Percentiles rank a stretch among this genome's conserved stretches.
Evolutionary conservation across 2,113 vertebrate genomes (phyloP).

Genomic region (Taurulus bubalis): DNA sequence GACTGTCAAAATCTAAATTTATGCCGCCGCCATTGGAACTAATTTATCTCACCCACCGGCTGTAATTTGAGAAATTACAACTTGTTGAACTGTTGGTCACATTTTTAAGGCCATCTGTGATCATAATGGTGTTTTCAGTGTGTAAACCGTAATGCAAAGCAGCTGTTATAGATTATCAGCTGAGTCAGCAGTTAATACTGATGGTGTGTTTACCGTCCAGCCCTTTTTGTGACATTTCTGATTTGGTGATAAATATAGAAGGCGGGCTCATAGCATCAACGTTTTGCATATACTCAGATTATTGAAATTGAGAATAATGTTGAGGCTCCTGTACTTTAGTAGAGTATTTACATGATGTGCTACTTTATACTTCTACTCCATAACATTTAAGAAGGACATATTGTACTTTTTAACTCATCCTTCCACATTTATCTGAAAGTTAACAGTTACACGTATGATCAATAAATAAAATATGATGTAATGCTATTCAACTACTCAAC

Average conservation of each 20-base stretch:
- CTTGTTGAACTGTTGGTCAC: conserved; percentile 6
- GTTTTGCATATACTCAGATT: neutral
- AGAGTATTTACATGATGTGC: neutral
- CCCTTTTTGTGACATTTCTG: conserved; percentile 4
- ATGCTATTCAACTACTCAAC: neutral
- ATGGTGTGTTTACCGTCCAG: conserved; percentile 3
- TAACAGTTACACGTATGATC: neutral
- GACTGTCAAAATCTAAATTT: conserved; percentile 1
- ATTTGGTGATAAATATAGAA: neutral
- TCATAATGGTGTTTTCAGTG: conserved; percentile 5
- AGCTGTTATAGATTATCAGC: conserved; percentile 21
- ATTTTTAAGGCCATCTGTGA: conserved; percentile 8
- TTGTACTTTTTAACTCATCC: neutral
- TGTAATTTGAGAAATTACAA: conserved; percentile 9
- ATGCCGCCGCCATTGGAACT: neutral
- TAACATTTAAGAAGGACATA: neutral
- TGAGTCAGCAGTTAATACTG: neutral
- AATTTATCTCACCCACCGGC: neutral
- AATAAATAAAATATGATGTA: neutral
- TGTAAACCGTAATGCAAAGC: conserved; percentile 21
- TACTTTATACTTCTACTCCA: neutral
- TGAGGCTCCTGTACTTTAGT: neutral
- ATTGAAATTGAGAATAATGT: neutral
- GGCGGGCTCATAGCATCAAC: neutral
- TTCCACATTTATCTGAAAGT: neutral